phyloP scores from a whole-genome alignment of 2,113 vertebrate genomes.

The Dipodomys ordii region DNA sequence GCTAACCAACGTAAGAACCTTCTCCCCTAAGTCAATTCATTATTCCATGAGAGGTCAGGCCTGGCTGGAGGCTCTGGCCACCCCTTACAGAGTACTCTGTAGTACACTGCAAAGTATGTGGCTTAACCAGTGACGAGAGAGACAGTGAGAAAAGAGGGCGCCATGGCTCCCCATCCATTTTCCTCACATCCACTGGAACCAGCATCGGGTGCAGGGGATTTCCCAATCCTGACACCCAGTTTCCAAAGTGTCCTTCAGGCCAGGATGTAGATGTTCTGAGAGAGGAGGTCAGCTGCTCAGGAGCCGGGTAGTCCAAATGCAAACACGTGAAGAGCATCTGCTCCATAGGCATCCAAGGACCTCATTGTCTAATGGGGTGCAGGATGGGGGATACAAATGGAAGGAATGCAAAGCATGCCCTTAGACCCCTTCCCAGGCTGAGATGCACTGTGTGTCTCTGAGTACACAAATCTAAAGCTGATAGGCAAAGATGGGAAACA shows the following conservation, averaged over 20 bases:
- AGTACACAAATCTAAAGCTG: neutral
- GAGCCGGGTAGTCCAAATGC: neutral
- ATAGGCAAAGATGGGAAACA: neutral
- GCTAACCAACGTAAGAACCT: conserved; percentile 15
- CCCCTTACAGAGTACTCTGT: no score
- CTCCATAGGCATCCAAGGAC: neutral
- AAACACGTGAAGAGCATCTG: neutral
- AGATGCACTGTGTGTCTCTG: neutral
- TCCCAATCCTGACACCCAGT: neutral
- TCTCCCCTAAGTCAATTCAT: conserved; percentile 47
- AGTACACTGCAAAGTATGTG: accelerated
- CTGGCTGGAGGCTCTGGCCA: neutral
- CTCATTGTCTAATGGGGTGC: neutral
- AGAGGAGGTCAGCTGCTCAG: neutral
- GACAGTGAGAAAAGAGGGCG: neutral
- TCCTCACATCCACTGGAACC: neutral
- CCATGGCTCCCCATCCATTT: neutral
- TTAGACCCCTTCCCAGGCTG: neutral
- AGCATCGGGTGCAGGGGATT: neutral
- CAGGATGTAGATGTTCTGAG: neutral
- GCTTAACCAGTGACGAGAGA: neutral
- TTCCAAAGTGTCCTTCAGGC: neutral
- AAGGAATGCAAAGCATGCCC: neutral
- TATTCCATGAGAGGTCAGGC: conserved; percentile 44
- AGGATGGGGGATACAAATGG: no score